Conservation (phyloP, 2,888 invertebrate genomes). For the Xestia sexstrigata region DNA sequence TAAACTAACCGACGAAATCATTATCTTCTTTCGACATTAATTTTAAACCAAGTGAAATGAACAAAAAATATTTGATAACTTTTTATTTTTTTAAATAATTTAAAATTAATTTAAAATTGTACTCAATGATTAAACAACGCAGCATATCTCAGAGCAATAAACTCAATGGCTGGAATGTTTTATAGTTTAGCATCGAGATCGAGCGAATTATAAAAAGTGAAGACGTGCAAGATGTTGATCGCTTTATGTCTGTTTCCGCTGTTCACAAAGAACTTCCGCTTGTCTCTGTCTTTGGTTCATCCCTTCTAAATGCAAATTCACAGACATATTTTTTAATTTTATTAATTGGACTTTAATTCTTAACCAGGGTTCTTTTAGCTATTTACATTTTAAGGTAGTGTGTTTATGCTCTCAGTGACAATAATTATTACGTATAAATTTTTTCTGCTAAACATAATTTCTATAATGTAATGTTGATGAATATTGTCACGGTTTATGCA, state of each 20-base stretch:
- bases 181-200: constrained; percentile 62
- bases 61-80: neutral
- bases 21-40: neutral
- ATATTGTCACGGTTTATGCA: too few relatives aligned
- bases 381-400: neutral
- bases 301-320: constrained; percentile 86
- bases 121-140: constrained; percentile 7
- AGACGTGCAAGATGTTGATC: constrained; percentile 84
- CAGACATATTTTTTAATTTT: constrained; percentile 60
- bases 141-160: constrained; percentile 49
- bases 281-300: constrained; percentile 87
- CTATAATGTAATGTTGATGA: too few relatives aligned
- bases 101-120: constrained; percentile 26
- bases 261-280: constrained; percentile 86
- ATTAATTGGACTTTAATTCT: constrained; percentile 34
- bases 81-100: neutral
- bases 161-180: constrained; percentile 67
- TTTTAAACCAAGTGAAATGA: neutral
- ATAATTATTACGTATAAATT: neutral
- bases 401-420: neutral
- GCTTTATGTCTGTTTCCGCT: constrained; percentile 88
- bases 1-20: neutral
- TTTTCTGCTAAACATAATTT: too few relatives aligned
- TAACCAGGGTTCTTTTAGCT: neutral
- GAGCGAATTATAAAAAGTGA: constrained; percentile 73